A percentile compares a stretch with the other conserved stretches of the same genome.
Evolutionary conservation across 2,888 invertebrate species (phyloP).

Genomic region (Limnephilus lunatus): DNA sequence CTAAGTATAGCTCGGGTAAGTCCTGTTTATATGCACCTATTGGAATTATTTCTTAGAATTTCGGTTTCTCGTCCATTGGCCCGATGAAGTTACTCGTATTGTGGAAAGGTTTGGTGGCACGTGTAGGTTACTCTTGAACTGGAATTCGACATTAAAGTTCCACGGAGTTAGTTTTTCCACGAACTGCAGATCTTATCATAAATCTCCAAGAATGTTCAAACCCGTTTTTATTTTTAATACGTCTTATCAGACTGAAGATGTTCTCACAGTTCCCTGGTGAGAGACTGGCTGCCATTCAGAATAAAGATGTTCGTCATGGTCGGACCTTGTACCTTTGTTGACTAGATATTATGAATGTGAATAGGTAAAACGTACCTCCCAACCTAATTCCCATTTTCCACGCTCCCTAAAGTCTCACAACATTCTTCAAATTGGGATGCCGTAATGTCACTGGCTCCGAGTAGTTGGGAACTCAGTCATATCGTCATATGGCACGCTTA

Average conservation of each 20-base stretch:
- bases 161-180: not conserved
- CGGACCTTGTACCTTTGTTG: not conserved
- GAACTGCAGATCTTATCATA: not conserved
- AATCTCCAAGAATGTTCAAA: not conserved
- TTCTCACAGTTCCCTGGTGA: too few relatives aligned
- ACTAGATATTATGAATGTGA: not conserved
- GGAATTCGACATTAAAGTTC: not conserved
- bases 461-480: not conserved
- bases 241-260: too few relatives aligned
- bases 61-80: too few relatives aligned
- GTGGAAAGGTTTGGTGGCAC: not conserved
- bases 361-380: not conserved
- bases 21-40: too few relatives aligned
- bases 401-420: not conserved
- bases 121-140: not conserved
- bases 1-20: too few relatives aligned
- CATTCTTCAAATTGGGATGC: not conserved
- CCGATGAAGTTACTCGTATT: not conserved
- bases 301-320: not conserved
- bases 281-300: not conserved
- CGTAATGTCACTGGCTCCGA: not conserved
- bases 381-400: not conserved
- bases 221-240: not conserved
- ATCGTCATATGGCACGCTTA: too few relatives aligned
- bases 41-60: too few relatives aligned